A percentile compares a stretch with the other conserved stretches of the same genome.
Evolutionary conservation across 2,888 invertebrate genomes (phyloP).

Genomic region (Clunio marinus): DNA sequence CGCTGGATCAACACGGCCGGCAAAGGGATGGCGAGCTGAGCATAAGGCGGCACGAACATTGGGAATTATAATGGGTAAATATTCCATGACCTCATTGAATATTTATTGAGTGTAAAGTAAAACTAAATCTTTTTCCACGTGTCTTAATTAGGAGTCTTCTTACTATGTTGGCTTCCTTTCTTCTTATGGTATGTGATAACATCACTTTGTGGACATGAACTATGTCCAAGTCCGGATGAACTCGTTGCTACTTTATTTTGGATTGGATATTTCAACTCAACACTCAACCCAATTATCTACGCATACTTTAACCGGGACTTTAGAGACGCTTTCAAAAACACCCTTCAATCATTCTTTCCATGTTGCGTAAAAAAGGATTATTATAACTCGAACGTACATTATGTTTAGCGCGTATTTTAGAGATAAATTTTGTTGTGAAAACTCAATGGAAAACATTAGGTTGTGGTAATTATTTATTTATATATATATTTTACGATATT

Average conservation of each 20-base stretch:
- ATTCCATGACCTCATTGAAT: too few species aligned
- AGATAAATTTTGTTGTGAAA: background rate
- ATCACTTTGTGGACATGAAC: slow-evolving; percentile 70
- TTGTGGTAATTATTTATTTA: slow-evolving; percentile 9
- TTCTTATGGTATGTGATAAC: slow-evolving; percentile 90
- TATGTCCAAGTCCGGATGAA: slow-evolving; percentile 76
- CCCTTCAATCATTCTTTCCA: slow-evolving; percentile 78
- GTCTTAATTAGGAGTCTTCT: slow-evolving; percentile 60
- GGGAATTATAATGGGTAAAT: slow-evolving; percentile 85
- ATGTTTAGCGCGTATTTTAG: slow-evolving; percentile 46
- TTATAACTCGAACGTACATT: slow-evolving; percentile 50
- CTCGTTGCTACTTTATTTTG: slow-evolving; percentile 91
- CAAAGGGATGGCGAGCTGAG: slow-evolving; percentile 81
- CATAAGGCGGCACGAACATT: slow-evolving; percentile 92
- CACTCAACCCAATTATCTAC: slow-evolving; percentile 90
- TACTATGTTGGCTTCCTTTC: slow-evolving; percentile 94
- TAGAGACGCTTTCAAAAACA: slow-evolving; percentile 91
- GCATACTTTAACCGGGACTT: slow-evolving; percentile 96
- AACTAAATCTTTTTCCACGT: background rate
- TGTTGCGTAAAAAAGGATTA: slow-evolving; percentile 57
- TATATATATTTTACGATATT: too few species aligned
- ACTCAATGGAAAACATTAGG: background rate
- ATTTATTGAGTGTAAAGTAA: background rate
- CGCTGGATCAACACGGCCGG: slow-evolving; percentile 58
- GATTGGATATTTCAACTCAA: slow-evolving; percentile 97